A percentile compares a stretch with the other conserved stretches of the same genome.
phyloP scores from a whole-genome alignment of 2,113 vertebrate genomes.

The Prunella himalayana region DNA sequence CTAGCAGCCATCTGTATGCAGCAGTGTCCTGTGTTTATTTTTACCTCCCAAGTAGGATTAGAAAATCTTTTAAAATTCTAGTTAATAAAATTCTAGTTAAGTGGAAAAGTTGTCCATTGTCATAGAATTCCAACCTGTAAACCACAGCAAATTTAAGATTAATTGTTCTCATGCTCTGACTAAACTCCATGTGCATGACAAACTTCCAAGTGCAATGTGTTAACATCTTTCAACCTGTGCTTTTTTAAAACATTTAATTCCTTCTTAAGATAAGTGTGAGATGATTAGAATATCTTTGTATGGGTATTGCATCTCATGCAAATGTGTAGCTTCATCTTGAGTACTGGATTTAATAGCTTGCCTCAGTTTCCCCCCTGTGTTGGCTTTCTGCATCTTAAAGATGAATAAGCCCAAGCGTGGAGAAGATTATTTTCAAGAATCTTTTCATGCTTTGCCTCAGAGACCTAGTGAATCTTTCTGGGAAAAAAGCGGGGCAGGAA shows the following conservation, averaged over 20 bases:
- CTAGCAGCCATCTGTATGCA: not conserved
- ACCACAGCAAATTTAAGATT: not conserved
- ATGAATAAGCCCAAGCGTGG: not conserved
- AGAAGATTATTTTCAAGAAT: not conserved
- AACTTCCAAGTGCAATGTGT: not conserved
- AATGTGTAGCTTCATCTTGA: not conserved
- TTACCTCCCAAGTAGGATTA: not conserved
- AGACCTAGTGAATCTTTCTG: not conserved
- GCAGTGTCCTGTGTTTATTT: not conserved
- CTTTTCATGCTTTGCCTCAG: not conserved
- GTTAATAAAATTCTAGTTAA: not conserved
- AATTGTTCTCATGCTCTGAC: not conserved
- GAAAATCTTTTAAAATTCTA: not conserved
- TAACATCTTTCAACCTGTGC: not conserved
- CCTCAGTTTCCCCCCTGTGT: not conserved
- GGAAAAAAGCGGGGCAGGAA: rapidly evolving
- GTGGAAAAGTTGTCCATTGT: not conserved
- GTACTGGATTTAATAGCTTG: not conserved
- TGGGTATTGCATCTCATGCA: not conserved
- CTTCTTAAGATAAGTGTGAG: not conserved
- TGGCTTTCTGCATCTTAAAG: not conserved
- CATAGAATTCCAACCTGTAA: not conserved
- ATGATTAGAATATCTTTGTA: not conserved
- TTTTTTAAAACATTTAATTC: not conserved
- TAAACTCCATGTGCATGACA: not conserved